phyloP scores from a whole-genome alignment of 2,113 vertebrate species.

The Talpa occidentalis region DNA sequence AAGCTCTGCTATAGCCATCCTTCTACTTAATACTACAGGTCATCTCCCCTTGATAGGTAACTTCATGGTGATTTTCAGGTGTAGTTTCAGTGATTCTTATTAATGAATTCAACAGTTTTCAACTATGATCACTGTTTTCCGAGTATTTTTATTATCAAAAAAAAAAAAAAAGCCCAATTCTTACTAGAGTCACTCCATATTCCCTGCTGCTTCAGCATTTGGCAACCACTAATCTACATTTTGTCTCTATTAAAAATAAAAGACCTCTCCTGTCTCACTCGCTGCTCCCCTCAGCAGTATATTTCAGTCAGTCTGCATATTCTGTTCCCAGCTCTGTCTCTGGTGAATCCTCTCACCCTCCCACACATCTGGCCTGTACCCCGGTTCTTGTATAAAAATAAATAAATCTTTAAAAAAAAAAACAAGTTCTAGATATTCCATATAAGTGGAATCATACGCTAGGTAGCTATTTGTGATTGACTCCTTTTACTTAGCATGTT shows the following conservation, averaged over 20 bases:
- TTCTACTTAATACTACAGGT: background rate
- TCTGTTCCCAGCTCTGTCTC: too few species aligned
- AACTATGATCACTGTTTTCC: background rate
- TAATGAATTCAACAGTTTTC: background rate
- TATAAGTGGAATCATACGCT: too few species aligned
- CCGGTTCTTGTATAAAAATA: too few species aligned
- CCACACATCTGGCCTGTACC: too few species aligned
- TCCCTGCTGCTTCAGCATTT: background rate
- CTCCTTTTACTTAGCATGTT: background rate
- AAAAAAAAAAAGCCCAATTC: background rate
- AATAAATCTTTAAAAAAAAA: background rate
- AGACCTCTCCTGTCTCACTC: too few species aligned
- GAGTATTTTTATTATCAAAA: background rate
- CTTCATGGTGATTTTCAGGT: background rate
- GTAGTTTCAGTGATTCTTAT: background rate
- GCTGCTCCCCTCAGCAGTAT: too few species aligned
- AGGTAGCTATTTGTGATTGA: background rate
- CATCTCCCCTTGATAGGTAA: too few species aligned
- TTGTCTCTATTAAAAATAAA: background rate
- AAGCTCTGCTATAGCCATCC: background rate
- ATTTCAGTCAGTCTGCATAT: too few species aligned
- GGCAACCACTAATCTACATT: background rate
- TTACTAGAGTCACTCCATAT: background rate
- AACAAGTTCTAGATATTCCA: background rate
- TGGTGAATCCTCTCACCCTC: too few species aligned